Conservation (phyloP, 2,113 vertebrate species). For the Chaenocephalus aceratus region DNA sequence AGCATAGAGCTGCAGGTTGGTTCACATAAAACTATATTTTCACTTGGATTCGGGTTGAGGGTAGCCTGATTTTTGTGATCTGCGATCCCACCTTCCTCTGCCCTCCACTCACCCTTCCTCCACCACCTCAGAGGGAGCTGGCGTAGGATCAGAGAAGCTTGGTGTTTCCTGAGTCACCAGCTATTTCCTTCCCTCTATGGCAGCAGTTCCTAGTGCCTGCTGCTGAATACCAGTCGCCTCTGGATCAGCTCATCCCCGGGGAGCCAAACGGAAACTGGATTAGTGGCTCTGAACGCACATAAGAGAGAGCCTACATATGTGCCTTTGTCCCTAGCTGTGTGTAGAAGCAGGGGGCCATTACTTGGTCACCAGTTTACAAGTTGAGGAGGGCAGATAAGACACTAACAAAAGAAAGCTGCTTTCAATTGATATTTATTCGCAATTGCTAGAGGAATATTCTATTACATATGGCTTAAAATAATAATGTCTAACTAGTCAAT, state of each 20-base stretch:
- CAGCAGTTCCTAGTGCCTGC: conserved; percentile 16
- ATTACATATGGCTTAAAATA: background rate
- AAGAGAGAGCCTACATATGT: conserved; percentile 34
- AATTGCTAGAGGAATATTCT: background rate
- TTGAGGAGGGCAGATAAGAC: conserved; percentile 19
- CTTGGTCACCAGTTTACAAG: conserved; percentile 60
- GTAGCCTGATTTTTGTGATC: background rate
- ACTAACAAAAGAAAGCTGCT: conserved; percentile 5
- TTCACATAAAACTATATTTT: conserved; percentile 15
- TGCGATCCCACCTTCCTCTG: background rate
- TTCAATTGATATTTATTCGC: background rate
- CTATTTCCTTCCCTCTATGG: conserved; percentile 37
- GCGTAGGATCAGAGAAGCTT: conserved; percentile 52
- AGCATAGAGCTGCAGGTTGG: background rate
- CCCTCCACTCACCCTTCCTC: conserved; percentile 6
- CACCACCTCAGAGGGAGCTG: conserved; percentile 43
- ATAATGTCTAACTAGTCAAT: background rate
- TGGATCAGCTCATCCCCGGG: conserved; percentile 56
- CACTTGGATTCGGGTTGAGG: background rate
- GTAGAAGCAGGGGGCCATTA: conserved; percentile 35
- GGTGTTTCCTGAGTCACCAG: conserved; percentile 38
- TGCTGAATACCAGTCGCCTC: conserved; percentile 42
- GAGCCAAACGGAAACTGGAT: conserved; percentile 68
- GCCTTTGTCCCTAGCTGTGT: conserved; percentile 32
- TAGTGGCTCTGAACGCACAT: conserved; percentile 45